phyloP scores from a whole-genome alignment of 2,888 invertebrate species.

The Elysia crispata region DNA sequence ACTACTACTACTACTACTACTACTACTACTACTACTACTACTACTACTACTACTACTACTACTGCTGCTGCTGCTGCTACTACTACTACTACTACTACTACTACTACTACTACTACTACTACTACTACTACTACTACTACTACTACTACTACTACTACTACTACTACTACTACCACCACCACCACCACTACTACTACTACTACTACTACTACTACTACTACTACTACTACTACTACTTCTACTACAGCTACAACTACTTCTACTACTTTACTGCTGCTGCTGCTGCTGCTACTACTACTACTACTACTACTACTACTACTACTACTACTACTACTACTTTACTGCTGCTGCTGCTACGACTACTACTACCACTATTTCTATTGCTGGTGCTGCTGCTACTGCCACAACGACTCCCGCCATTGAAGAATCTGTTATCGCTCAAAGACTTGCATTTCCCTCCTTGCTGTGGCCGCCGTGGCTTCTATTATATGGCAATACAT shows the following conservation, averaged over 20 bases:
- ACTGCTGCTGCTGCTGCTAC: too few relatives aligned
- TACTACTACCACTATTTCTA: constrained; percentile 23
- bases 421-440: constrained; percentile 3
- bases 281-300: constrained; percentile 39
- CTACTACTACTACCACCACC: constrained; percentile 35
- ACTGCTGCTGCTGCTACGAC: too few relatives aligned
- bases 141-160: constrained; percentile 43
- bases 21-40: constrained; percentile 40
- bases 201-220: constrained; percentile 39
- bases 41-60: constrained; percentile 43
- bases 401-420: constrained; percentile 12
- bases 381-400: constrained; percentile 5
- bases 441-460: too few relatives aligned
- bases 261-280: too few relatives aligned
- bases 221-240: constrained; percentile 36
- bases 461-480: too few relatives aligned
- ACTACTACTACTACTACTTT: constrained; percentile 23
- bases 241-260: constrained; percentile 31
- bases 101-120: constrained; percentile 40
- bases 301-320: constrained; percentile 36
- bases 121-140: constrained; percentile 40
- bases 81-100: constrained; percentile 40
- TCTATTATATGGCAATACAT: too few relatives aligned
- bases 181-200: constrained; percentile 38
- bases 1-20: constrained; percentile 40